These are phyloP conservation scores for Sparidentex hasta DNA, from an alignment of 2,797 vertebrate genomes.

Conservation along the genomic window DNA sequence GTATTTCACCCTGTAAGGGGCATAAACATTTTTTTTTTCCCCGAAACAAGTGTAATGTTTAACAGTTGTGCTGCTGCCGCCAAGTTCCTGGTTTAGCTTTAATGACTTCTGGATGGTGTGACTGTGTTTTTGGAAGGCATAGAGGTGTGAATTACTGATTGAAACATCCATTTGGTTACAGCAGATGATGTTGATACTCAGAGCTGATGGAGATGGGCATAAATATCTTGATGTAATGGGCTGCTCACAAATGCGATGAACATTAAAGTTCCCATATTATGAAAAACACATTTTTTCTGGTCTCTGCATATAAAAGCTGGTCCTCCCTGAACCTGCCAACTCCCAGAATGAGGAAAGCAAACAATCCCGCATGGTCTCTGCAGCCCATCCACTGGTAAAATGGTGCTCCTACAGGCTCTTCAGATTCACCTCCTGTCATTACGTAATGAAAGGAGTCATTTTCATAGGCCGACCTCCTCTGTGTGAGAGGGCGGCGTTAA, in stretches of 20 bases:
- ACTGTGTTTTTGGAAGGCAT: conserved; percentile 66
- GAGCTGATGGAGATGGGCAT: conserved; percentile 60
- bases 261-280: conserved; percentile 6
- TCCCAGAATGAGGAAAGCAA: too few species aligned
- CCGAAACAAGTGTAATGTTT: conserved; percentile 56
- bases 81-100: conserved; percentile 70
- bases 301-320: too few species aligned
- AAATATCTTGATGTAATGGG: conserved; percentile 67
- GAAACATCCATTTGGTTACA: conserved; percentile 60
- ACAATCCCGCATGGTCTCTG: too few species aligned
- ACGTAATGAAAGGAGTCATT: too few species aligned
- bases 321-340: too few species aligned
- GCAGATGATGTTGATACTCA: conserved; percentile 54
- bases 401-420: too few species aligned
- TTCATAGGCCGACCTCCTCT: too few species aligned
- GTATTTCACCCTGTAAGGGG: conserved; percentile 62
- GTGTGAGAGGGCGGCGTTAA: too few species aligned
- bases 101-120: conserved; percentile 71
- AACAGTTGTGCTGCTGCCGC: conserved; percentile 46
- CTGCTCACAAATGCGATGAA: conserved; percentile 43
- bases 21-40: conserved; percentile 64
- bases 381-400: too few species aligned
- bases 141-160: conserved; percentile 64
- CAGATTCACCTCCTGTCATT: too few species aligned
- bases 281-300: too few species aligned